Conservation (phyloP, 2,797 vertebrate species). For the Rhinichthys osculus region DNA sequence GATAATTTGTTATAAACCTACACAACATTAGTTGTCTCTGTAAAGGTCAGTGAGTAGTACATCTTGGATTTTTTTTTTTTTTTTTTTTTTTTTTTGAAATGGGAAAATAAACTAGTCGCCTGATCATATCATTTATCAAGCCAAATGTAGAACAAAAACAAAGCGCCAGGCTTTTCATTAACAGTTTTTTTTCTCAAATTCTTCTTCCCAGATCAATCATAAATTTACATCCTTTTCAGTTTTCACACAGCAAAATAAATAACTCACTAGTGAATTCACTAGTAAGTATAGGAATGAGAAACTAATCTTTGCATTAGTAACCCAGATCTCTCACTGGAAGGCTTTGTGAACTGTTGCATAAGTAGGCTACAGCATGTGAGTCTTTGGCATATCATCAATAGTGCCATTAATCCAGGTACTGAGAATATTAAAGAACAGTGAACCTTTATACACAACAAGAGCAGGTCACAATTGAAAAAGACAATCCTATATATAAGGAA, state of each 20-base stretch:
- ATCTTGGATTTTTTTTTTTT: not conserved
- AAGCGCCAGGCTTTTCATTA: not conserved
- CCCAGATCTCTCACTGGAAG: not conserved
- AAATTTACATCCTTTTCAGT: not conserved
- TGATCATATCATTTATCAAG: not conserved
- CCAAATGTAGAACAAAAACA: not conserved
- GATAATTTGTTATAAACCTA: not conserved
- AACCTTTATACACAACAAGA: not conserved
- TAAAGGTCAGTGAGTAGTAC: not conserved
- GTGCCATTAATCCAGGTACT: conserved; percentile 36
- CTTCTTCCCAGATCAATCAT: not conserved
- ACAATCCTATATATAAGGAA: not conserved
- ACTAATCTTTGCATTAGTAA: not conserved
- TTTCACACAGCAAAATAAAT: not conserved
- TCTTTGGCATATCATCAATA: not conserved
- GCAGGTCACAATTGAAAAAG: not conserved
- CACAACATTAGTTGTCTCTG: not conserved
- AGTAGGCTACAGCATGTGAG: not conserved
- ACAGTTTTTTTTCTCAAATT: not conserved
- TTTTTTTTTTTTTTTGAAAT: not conserved
- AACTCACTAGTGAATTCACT: not conserved
- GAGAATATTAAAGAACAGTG: not conserved
- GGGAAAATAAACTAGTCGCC: not conserved
- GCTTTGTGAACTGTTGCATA: not conserved
- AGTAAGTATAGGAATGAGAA: no score